Evolutionary conservation across 2,797 vertebrate species (phyloP).

Genomic region (Anableps anableps): DNA sequence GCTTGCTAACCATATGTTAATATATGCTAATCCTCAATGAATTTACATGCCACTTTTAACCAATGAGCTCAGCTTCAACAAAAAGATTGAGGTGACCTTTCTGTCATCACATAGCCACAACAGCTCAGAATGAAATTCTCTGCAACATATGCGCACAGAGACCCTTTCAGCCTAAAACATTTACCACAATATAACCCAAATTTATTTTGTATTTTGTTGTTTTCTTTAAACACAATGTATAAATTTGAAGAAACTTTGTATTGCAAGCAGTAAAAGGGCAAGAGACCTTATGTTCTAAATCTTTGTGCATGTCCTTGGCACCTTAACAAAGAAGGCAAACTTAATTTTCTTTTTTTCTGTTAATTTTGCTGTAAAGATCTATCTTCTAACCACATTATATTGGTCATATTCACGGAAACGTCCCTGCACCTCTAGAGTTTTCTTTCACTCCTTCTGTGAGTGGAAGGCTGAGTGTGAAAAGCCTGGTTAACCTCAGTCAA

Average conservation of each 20-base stretch:
- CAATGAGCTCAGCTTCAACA: slow-evolving; percentile 61
- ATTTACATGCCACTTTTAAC: slow-evolving; percentile 57
- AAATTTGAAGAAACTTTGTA: slow-evolving; percentile 23
- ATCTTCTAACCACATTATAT: slow-evolving; percentile 12
- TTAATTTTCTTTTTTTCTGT: not conserved
- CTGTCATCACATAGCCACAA: slow-evolving; percentile 42
- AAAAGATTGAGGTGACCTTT: slow-evolving; percentile 60
- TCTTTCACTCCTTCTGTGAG: slow-evolving; percentile 42
- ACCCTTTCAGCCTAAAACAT: slow-evolving; percentile 43
- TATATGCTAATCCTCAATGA: slow-evolving; percentile 61
- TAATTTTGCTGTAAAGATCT: slow-evolving; percentile 11
- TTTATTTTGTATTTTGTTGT: not conserved
- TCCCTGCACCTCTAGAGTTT: slow-evolving; percentile 35
- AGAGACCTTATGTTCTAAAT: slow-evolving; percentile 17
- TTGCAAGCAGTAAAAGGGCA: slow-evolving; percentile 25
- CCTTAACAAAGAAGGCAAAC: slow-evolving; percentile 34
- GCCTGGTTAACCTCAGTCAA: slow-evolving; percentile 74
- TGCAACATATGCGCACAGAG: slow-evolving; percentile 23
- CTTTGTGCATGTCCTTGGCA: slow-evolving; percentile 21
- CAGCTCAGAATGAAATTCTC: slow-evolving; percentile 49
- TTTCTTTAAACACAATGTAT: slow-evolving; percentile 15
- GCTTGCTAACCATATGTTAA: slow-evolving; percentile 59
- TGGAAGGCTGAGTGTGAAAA: slow-evolving; percentile 65
- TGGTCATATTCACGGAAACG: slow-evolving; percentile 33
- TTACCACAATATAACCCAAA: slow-evolving; percentile 1